Percentiles rank a stretch among this genome's conserved stretches.
phyloP scores from a whole-genome alignment of 2,113 vertebrate species.

The Morone saxatilis region DNA sequence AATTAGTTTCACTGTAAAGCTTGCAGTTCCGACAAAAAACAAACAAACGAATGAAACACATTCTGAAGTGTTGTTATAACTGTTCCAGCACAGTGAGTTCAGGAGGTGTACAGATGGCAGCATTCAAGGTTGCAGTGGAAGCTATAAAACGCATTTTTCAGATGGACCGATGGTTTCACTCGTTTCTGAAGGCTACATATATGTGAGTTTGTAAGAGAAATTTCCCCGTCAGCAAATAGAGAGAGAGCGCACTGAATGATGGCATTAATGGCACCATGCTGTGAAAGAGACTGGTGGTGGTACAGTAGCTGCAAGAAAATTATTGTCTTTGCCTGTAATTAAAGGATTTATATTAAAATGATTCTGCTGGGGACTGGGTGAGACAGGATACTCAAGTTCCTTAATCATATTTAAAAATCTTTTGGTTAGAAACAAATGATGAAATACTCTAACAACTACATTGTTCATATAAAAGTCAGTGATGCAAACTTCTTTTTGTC shows the following conservation, averaged over 20 bases:
- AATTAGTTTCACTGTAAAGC: not conserved
- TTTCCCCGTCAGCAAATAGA: slow-evolving; percentile 24
- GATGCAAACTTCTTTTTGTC: slow-evolving; percentile 16
- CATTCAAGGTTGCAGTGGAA: slow-evolving; percentile 30
- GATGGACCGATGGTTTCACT: slow-evolving; percentile 33
- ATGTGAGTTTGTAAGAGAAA: slow-evolving; percentile 36
- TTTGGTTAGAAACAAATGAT: slow-evolving; percentile 25
- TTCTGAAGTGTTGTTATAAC: not conserved
- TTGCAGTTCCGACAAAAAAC: not conserved
- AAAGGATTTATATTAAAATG: slow-evolving; percentile 11
- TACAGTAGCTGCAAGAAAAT: not conserved
- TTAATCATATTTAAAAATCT: slow-evolving; percentile 24
- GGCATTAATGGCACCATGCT: not conserved
- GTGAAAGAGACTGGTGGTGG: slow-evolving; percentile 7
- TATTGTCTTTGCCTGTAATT: slow-evolving; percentile 1
- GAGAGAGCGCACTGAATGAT: slow-evolving; percentile 26
- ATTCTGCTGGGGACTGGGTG: not conserved
- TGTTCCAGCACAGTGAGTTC: not conserved
- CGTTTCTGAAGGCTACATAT: slow-evolving; percentile 40
- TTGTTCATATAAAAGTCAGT: slow-evolving; percentile 22
- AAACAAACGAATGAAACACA: not conserved
- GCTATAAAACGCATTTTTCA: slow-evolving; percentile 16
- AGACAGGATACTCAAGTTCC: not conserved
- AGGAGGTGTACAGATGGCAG: not conserved
- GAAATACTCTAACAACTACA: slow-evolving; percentile 15